Evolutionary conservation across 2,888 invertebrate genomes (phyloP), one percentile per base, ranked within the genome.

Genomic region (Abscondita cerata): DNA sequence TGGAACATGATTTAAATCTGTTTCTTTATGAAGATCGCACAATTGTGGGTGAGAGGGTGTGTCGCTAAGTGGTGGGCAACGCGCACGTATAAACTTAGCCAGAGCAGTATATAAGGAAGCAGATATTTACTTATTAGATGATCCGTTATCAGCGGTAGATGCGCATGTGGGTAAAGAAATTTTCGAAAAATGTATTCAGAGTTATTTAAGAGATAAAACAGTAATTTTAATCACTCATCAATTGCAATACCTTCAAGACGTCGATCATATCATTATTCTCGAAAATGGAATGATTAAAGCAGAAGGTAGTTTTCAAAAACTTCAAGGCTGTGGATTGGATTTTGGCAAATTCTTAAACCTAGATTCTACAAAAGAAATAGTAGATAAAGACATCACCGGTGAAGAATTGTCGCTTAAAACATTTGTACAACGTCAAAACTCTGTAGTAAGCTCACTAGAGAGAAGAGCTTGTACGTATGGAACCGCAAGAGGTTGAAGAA

Each of bases 141-240:
- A 91, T 77, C 91, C 91, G 1, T 80, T 91, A 8, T 89, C 89
- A 40, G 90, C 91, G 11, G 90, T 91, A 0, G 91, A 91, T 73
- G 83, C 89, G 0, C 85, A 87, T 70, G 90, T 91, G 2, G 87
- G 89, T 0, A 84, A 85, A 69, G 86, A 87, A 79, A 83, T 96
- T 40, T 90, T 90, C 76, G 86, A 89, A 67, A 84, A 85, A 75
- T 91, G 89, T 71, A 85, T 90, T 34, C 79, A 73, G 55, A 81
- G 80, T 72, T 83, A 83, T 70, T 78, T 94, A 55, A 82, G 82
- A 36, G 83, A 85, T 12, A 89, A 90, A 76, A 89, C 91, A 5
- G 86, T 90, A 0, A 83, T 94, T 46, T 80, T 94, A 56, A 89
- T 92, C 2, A 95, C 94, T 0, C 93, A 95, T 81, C 95, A 95